Conservation (phyloP, 2,888 invertebrate genomes). For the Stratiomys singularior region DNA sequence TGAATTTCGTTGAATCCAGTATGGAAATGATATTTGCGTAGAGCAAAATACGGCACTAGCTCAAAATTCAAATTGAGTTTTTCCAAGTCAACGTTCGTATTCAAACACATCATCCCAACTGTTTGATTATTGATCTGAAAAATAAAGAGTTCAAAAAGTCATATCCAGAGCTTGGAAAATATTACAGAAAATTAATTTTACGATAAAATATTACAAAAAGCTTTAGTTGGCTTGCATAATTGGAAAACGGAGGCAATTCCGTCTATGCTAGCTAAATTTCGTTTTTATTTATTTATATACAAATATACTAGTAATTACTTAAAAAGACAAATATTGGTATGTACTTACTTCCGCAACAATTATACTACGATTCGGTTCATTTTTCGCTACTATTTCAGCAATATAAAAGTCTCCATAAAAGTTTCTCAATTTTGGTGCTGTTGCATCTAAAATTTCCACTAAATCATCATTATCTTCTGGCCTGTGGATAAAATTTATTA, state of each 20-base stretch:
- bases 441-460: slow-evolving; percentile 69
- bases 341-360: slow-evolving; percentile 71
- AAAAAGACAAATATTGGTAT: no score
- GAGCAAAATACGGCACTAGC: slow-evolving; percentile 69
- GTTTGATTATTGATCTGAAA: slow-evolving; percentile 66
- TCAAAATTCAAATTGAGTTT: slow-evolving; percentile 72
- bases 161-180: no score
- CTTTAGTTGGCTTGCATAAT: no score
- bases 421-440: slow-evolving; percentile 66
- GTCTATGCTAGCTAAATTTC: no score
- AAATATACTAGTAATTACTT: no score
- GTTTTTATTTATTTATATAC: no score
- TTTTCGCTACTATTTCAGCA: slow-evolving; percentile 70
- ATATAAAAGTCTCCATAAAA: slow-evolving; percentile 73
- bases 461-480: slow-evolving; percentile 78
- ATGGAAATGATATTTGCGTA: slow-evolving; percentile 66
- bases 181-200: no score
- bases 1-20: slow-evolving; percentile 57
- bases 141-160: no score
- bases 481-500: slow-evolving; percentile 59
- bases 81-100: slow-evolving; percentile 70
- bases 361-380: slow-evolving; percentile 63
- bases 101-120: slow-evolving; percentile 72
- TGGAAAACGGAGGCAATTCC: no score
- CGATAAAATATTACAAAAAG: no score